phyloP scores from a whole-genome alignment of 2,113 vertebrate genomes.

The Aspidoscelis tigris region DNA sequence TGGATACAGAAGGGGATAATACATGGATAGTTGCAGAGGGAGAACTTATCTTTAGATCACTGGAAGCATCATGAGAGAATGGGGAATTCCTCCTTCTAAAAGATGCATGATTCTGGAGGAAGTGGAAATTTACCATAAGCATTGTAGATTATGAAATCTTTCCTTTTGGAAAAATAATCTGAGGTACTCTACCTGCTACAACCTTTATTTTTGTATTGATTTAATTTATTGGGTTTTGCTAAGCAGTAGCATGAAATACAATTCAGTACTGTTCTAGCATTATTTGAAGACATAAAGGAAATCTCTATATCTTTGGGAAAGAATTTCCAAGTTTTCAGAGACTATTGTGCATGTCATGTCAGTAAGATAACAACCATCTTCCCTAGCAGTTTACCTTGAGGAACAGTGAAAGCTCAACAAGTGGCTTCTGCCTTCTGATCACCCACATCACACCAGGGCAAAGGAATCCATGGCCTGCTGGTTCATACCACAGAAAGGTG shows the following conservation, averaged over 20 bases:
- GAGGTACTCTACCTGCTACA: neutral
- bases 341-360: neutral
- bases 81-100: slow-evolving; percentile 21
- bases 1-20: neutral
- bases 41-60: neutral
- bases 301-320: neutral
- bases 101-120: slow-evolving; percentile 4
- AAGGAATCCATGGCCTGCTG: too few relatives aligned
- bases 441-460: neutral
- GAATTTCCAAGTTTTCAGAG: neutral
- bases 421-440: neutral
- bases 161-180: slow-evolving; percentile 33
- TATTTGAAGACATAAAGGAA: neutral
- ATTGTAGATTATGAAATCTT: slow-evolving; percentile 35
- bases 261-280: neutral
- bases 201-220: neutral
- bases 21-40: neutral
- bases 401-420: too few relatives aligned
- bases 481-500: too few relatives aligned
- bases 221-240: slow-evolving; percentile 18
- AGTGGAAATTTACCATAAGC: slow-evolving; percentile 19
- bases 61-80: neutral
- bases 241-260: slow-evolving; percentile 19
- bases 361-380: neutral
- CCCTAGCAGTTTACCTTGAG: neutral